Base-by-base conservation (phyloP, 2,888 invertebrate genomes). In the Sepioteuthis lessoniana region DNA sequence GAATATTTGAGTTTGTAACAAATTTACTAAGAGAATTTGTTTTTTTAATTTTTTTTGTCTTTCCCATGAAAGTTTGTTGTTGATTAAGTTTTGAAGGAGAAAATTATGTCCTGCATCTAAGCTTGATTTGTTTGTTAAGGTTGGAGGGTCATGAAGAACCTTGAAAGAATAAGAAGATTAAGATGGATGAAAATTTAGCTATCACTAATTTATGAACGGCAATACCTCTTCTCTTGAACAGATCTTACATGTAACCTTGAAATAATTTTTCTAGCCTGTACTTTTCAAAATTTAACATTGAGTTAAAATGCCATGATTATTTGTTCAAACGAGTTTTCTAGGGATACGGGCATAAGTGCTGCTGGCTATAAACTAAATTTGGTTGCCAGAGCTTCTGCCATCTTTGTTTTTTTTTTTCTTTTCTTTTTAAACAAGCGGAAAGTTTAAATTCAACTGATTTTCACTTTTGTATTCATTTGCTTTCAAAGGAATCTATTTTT, bases 331-430 rank as follows among this genome's bases (percentile, higher is more conserved):
- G 76, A 76, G n/a, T 76, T n/a, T n/a, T 35, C n/a, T 1, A 76
- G 76, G n/a, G n/a, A 76, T 76, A 16, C 76, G 76, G 76, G 76
- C 76, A n/a, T 76, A 10, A 76, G n/a, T 76, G 76, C 76, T 76
- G n/a, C n/a, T 76, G 76, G 76, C 76, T 76, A 76, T 76, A 76
- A 76, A 76, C 76, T 35, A n/a, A 76, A 76, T 76, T 76, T 76
- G 76, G 13, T 7, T 76, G 76, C 13, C n/a, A 76, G n/a, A 76
- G 76, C n/a, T 76, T 8, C 76, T 76, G 13, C 16, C 19, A 7
- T 7, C 42, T 42, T 55, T n/a, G 2, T 76, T n/a, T 76, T 76
- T 76, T 76, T 8, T 31, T 31, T 76, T 10, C 3, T 31, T 76
- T 13, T 28, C 5, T 19, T n/a, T n/a, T n/a, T 13, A n/a, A 76